A percentile compares a stretch with the other conserved stretches of the same genome.
phyloP scores from a whole-genome alignment of 1,140 invertebrate genomes.

The Leucophenga varia region DNA sequence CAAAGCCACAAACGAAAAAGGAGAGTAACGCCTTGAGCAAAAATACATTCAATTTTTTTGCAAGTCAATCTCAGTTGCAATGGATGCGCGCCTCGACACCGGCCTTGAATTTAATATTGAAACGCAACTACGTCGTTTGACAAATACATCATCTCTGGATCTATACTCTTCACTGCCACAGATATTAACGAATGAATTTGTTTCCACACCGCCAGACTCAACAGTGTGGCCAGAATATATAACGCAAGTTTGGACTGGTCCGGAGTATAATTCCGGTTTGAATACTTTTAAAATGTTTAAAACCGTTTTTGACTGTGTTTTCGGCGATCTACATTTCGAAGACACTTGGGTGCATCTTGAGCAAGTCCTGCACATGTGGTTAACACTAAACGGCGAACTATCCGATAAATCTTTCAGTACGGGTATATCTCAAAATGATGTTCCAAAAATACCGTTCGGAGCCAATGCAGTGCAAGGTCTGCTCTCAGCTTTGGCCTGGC shows the following conservation, averaged over 20 bases:
- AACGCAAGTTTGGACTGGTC: slow-evolving; percentile 49
- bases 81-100: slow-evolving; percentile 76
- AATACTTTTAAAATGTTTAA: slow-evolving; percentile 64
- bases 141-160: slow-evolving; percentile 57
- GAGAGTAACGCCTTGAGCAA: slow-evolving; percentile 41
- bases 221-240: slow-evolving; percentile 57
- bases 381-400: slow-evolving; percentile 72
- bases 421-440: slow-evolving; percentile 62
- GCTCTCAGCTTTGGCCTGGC: slow-evolving; percentile 67
- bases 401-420: slow-evolving; percentile 56
- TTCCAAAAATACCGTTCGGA: slow-evolving; percentile 72
- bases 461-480: slow-evolving; percentile 70
- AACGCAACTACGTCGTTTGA: slow-evolving; percentile 68
- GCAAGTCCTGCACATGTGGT: slow-evolving; percentile 79
- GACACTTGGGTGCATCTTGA: slow-evolving; percentile 70
- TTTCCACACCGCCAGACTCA: slow-evolving; percentile 48
- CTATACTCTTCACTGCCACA: slow-evolving; percentile 57
- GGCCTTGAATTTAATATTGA: slow-evolving; percentile 73
- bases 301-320: slow-evolving; percentile 70
- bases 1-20: slow-evolving; percentile 57
- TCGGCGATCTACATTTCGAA: slow-evolving; percentile 63
- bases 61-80: slow-evolving; percentile 66
- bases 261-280: slow-evolving; percentile 40
- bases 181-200: slow-evolving; percentile 52
- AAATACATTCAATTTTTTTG: slow-evolving; percentile 49